phyloP scores from a whole-genome alignment of 2,888 invertebrate genomes.

The Drosophila melanocephala region DNA sequence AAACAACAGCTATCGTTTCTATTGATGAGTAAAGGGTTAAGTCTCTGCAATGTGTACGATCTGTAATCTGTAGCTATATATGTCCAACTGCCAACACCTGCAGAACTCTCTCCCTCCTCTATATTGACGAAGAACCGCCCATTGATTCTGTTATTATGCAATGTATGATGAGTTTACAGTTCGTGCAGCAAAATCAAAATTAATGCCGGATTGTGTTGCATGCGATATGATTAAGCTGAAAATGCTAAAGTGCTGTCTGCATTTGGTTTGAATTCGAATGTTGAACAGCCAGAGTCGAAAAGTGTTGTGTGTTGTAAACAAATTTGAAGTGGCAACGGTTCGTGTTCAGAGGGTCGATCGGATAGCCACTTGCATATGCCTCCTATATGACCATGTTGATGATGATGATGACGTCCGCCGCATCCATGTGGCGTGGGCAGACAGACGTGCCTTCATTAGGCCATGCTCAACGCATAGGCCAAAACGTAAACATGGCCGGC shows the following conservation, averaged over 20 bases:
- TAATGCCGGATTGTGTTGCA: constrained; percentile 64
- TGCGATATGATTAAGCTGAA: constrained; percentile 64
- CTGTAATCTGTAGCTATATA: constrained; percentile 22
- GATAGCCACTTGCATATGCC: constrained; percentile 42
- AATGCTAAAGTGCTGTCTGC: constrained; percentile 19
- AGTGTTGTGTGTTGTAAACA: constrained; percentile 69
- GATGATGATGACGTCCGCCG: constrained; percentile 20
- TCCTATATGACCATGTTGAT: constrained; percentile 2
- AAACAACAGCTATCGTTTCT: constrained; percentile 9
- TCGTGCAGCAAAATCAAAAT: constrained; percentile 61
- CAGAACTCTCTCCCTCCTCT: constrained; percentile 14
- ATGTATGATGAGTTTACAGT: constrained; percentile 65
- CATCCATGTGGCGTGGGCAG: constrained; percentile 23
- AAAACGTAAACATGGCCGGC: constrained; percentile 59
- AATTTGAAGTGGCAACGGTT: constrained; percentile 69
- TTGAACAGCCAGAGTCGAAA: constrained; percentile 51
- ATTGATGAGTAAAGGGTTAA: constrained; percentile 14
- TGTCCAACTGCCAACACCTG: constrained; percentile 52
- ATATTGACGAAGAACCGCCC: constrained; percentile 40
- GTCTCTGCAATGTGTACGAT: constrained; percentile 4
- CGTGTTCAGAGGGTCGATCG: constrained; percentile 4
- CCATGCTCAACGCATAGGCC: constrained; percentile 66
- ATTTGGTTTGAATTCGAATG: neutral
- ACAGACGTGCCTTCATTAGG: constrained; percentile 74
- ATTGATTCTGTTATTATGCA: constrained; percentile 71